Conservation (phyloP, 2,888 invertebrate species). For the Tipula vernalis region DNA sequence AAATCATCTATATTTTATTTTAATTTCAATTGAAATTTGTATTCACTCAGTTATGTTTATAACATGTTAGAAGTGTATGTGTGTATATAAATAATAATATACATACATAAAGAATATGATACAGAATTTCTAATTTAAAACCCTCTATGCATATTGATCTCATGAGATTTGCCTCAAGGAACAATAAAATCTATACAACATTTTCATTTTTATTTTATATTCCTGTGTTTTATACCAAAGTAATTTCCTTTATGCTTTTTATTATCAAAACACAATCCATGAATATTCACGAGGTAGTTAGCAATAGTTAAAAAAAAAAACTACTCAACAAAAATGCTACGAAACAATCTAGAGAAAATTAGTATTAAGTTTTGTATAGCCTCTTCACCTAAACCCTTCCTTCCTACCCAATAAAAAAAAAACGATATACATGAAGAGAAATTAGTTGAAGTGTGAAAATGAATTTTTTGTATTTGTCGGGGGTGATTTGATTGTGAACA, state of each 20-base stretch:
- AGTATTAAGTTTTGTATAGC: neutral
- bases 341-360: neutral
- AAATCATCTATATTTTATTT: neutral
- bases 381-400: neutral
- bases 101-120: neutral
- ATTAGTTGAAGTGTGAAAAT: neutral
- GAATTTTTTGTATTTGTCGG: neutral
- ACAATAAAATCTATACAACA: neutral
- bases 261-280: neutral
- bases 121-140: neutral
- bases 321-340: neutral
- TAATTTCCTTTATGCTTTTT: conserved; percentile 4
- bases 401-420: neutral
- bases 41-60: neutral
- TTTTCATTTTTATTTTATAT: neutral
- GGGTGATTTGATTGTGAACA: neutral
- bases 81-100: neutral
- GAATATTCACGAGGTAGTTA: conserved; percentile 4
- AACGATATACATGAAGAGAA: neutral
- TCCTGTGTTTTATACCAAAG: neutral
- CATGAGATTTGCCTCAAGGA: neutral
- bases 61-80: neutral
- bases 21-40: neutral
- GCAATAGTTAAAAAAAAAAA: neutral
- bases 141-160: conserved; percentile 4